Percentiles rank a stretch among this genome's conserved stretches.
phyloP scores from a whole-genome alignment of 1,140 invertebrate species.

The Drosophila tani region DNA sequence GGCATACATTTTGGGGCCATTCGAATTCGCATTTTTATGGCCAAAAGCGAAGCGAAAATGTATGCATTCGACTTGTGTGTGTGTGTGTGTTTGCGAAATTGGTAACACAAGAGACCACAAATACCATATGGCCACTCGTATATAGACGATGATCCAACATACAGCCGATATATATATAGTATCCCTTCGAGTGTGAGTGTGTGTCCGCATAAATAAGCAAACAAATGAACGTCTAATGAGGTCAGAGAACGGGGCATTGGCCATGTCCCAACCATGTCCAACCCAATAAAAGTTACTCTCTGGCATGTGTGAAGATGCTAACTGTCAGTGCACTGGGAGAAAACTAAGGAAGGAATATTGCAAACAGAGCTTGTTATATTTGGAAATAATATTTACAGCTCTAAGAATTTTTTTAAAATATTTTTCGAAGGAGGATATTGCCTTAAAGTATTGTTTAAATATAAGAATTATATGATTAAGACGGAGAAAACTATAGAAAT shows the following conservation, averaged over 20 bases:
- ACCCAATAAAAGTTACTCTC: slow-evolving; percentile 52
- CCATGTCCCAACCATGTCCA: slow-evolving; percentile 37
- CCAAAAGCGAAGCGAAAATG: slow-evolving; percentile 57
- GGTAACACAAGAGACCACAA: slow-evolving; percentile 59
- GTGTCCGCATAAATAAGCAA: slow-evolving; percentile 67
- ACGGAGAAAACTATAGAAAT: no score
- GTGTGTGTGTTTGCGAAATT: slow-evolving; percentile 36
- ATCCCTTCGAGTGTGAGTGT: slow-evolving; percentile 22
- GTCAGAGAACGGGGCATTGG: slow-evolving; percentile 64
- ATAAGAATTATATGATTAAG: no score
- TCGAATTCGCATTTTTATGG: slow-evolving; percentile 66
- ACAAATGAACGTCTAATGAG: slow-evolving; percentile 78
- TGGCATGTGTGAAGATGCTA: slow-evolving; percentile 53
- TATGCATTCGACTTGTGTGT: slow-evolving; percentile 62
- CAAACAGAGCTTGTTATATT: no score
- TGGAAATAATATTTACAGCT: no score
- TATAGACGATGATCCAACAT: slow-evolving; percentile 35
- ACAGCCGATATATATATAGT: slow-evolving; percentile 18
- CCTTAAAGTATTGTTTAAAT: no score
- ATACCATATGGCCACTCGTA: slow-evolving; percentile 42
- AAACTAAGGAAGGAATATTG: not conserved
- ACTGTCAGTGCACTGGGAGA: slow-evolving; percentile 10
- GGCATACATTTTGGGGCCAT: slow-evolving; percentile 55
- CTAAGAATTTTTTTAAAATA: no score
- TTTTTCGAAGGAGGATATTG: no score